phyloP scores from a whole-genome alignment of 2,797 vertebrate genomes.

The Hippopotamyrus pictus region DNA sequence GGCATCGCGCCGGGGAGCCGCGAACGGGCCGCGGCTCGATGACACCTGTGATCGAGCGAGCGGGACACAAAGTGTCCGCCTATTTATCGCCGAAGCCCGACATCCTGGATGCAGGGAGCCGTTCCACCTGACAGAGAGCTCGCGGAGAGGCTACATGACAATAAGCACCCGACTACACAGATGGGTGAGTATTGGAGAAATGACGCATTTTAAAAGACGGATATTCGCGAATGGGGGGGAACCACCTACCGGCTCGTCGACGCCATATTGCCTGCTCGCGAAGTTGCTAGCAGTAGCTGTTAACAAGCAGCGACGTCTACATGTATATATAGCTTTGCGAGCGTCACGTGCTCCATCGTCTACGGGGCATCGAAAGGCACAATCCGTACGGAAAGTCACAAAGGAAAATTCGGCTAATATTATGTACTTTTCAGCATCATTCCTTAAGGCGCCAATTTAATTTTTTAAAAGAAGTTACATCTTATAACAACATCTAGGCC shows the following conservation, averaged over 20 bases:
- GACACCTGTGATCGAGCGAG: not conserved
- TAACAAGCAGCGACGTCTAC: constrained; percentile 30
- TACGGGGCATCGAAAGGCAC: constrained; percentile 32
- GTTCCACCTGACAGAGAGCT: not conserved
- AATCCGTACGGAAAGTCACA: constrained; percentile 30
- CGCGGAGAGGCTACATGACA: not conserved
- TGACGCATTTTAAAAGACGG: not conserved
- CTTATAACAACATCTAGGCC: not conserved
- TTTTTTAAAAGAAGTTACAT: not conserved
- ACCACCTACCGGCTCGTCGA: constrained; percentile 64
- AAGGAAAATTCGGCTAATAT: not conserved
- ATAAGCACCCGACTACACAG: not conserved
- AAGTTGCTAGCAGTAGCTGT: constrained; percentile 14
- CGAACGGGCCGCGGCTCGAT: not conserved
- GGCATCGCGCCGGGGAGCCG: not conserved
- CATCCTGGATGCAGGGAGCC: not conserved
- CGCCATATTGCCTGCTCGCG: constrained; percentile 54
- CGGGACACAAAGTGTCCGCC: not conserved
- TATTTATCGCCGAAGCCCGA: not conserved
- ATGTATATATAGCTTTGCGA: constrained; percentile 52
- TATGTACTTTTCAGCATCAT: not conserved
- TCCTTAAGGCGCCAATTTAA: not conserved
- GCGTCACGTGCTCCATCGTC: constrained; percentile 40
- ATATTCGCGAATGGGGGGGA: not conserved
- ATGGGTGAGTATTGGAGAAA: not conserved